Base-by-base conservation (phyloP, 2,797 vertebrate species). In the Hypotaenidia okinawae region DNA sequence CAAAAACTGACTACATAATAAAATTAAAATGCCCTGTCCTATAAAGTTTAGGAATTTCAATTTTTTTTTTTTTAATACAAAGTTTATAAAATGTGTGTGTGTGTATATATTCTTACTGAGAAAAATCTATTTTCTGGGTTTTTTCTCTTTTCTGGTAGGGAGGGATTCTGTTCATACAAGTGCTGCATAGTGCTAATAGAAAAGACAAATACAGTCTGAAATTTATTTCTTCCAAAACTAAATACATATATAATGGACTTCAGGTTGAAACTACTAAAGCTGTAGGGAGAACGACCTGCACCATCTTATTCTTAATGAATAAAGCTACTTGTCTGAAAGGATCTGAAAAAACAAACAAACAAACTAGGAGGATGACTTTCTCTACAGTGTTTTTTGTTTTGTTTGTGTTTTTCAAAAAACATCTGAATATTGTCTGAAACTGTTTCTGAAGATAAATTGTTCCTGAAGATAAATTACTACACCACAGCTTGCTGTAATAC, bases 381-480 rank as follows among this genome's bases (percentile, higher is more conserved):
- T 94, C 49, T 70, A 62, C 17, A 45, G 51, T 67, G 32, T 76
- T 23, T 2, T 51, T 45, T 64, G n/a, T 39, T 45, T 93, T 23
- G 22, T 22, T 47, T 47, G 21, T 47, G 5, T 94, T 47, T 51
- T 30, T 4, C 4, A 69, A 67, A 96, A 89, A 97, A 95, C 51
- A 91, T 64, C 51, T 45, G 93, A 67, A 87, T 90, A 23, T 92
- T 95, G 21, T 94, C 92, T 70, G 28, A 87, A 83, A 19, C 59
- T 74, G 51, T 78, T 91, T 97, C n/a, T n/a, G n/a, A n/a, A n/a
- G n/a, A 16, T 45, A 1, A 3, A 17, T 54, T 89, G 76, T 64
- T 96, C 39, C 66, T 84, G 59, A 93, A 94, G 73, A 95, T 95
- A 90, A 96, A 97, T 93, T 92, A 75, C 58, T 94, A 32, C 92